These are phyloP conservation scores for Itoplectis maculator DNA, from an alignment of 2,888 invertebrate species.

Conservation along the genomic window DNA sequence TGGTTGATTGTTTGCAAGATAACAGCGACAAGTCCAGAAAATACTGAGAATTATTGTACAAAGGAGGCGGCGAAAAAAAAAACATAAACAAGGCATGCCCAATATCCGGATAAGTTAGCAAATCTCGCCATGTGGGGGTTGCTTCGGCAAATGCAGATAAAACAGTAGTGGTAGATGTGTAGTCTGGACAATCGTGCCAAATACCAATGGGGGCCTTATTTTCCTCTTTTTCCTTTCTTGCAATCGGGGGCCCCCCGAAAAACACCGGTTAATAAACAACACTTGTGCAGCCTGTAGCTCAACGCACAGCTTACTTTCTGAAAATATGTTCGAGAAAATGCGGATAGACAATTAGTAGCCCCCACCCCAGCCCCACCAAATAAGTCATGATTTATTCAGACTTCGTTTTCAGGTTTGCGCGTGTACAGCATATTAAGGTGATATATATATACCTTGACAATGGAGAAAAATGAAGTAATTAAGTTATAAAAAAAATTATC, in stretches of 20 bases:
- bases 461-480: constrained; percentile 1
- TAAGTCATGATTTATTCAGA: constrained; percentile 70
- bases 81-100: constrained; percentile 60
- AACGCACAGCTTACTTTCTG: constrained; percentile 41
- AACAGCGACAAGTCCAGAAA: constrained; percentile 30
- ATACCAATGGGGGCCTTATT: constrained; percentile 4
- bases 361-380: constrained; percentile 68
- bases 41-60: constrained; percentile 41
- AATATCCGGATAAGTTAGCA: constrained; percentile 49
- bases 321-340: constrained; percentile 64
- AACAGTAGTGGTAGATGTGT: constrained; percentile 16
- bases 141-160: constrained; percentile 39
- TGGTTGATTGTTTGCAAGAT: constrained; percentile 9
- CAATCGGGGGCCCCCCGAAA: constrained; percentile 19
- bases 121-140: constrained; percentile 53
- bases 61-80: constrained; percentile 38
- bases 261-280: constrained; percentile 26
- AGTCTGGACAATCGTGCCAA: constrained; percentile 47
- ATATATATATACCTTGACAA: constrained; percentile 62
- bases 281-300: neutral
- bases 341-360: constrained; percentile 70
- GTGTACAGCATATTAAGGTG: constrained; percentile 47
- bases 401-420: constrained; percentile 33
- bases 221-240: neutral
- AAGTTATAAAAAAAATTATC: neutral